phyloP scores from a whole-genome alignment of 64 coral and sea anemone genomes.

The Stichodactyla mertensii region DNA sequence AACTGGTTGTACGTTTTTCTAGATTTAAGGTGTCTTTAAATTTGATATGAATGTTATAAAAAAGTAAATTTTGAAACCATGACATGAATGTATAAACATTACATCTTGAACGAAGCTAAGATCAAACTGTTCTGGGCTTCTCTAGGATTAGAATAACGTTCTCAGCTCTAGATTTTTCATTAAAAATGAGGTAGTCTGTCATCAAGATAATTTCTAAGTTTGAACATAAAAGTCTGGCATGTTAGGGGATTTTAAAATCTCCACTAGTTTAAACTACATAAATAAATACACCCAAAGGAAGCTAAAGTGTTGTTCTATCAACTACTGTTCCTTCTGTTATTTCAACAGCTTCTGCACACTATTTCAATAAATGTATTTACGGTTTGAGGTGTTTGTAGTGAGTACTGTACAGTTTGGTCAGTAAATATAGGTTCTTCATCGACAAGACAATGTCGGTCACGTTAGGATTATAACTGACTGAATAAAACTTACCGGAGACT shows the following conservation, averaged over 20 bases:
- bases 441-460: constrained; percentile 5
- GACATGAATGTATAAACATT: neutral
- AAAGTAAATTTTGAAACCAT: neutral
- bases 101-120: neutral
- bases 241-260: neutral
- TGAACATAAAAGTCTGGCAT: neutral
- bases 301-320: neutral
- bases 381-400: neutral
- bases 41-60: neutral
- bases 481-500: constrained; percentile 28
- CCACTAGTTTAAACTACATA: neutral
- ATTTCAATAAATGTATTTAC: neutral
- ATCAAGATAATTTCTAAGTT: neutral
- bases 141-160: neutral
- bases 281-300: neutral
- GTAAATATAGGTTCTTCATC: neutral
- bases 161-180: neutral
- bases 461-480: neutral
- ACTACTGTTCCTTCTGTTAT: neutral
- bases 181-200: neutral
- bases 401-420: constrained; percentile 3
- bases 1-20: neutral
- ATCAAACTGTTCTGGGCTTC: neutral
- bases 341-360: neutral
- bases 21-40: neutral